These are phyloP conservation scores for Oreonectes daqikongensis DNA, from an alignment of 2,797 vertebrate species.

Conservation along the genomic window DNA sequence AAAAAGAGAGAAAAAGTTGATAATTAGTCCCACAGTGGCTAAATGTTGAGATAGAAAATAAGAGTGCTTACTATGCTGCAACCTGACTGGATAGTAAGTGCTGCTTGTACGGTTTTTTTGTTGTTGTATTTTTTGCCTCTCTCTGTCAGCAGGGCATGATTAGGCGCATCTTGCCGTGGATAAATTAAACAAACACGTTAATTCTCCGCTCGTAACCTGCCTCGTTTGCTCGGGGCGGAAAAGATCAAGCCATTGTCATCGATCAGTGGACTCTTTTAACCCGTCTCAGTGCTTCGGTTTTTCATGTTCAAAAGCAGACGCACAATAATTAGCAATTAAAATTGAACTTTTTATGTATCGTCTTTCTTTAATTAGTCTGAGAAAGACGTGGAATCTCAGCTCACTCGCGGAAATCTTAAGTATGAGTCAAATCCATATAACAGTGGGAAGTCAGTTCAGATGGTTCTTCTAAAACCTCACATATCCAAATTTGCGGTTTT, in stretches of 20 bases:
- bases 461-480: too few species aligned
- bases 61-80: slow-evolving; percentile 78
- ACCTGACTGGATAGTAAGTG: slow-evolving; percentile 66
- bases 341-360: slow-evolving; percentile 68
- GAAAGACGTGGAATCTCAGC: slow-evolving; percentile 65
- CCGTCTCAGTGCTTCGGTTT: slow-evolving; percentile 56
- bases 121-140: neutral
- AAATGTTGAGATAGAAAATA: slow-evolving; percentile 84
- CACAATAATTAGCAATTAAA: slow-evolving; percentile 81
- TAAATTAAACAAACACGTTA: slow-evolving; percentile 54
- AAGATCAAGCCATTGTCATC: slow-evolving; percentile 64
- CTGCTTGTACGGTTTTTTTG: slow-evolving; percentile 22
- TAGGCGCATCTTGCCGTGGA: slow-evolving; percentile 44
- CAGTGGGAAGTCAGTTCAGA: slow-evolving; percentile 15
- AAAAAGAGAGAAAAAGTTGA: slow-evolving; percentile 82
- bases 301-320: slow-evolving; percentile 67
- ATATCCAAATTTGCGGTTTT: too few species aligned
- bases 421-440: slow-evolving; percentile 33
- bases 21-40: slow-evolving; percentile 99
- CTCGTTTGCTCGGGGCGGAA: slow-evolving; percentile 32
- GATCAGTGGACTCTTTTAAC: slow-evolving; percentile 46
- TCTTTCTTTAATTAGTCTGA: slow-evolving; percentile 75
- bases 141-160: slow-evolving; percentile 50
- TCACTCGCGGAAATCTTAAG: slow-evolving; percentile 20
- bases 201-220: slow-evolving; percentile 35